These are phyloP conservation scores for Limnodromus scolopaceus DNA, from an alignment of 2,797 vertebrate genomes.

Conservation along the genomic window DNA sequence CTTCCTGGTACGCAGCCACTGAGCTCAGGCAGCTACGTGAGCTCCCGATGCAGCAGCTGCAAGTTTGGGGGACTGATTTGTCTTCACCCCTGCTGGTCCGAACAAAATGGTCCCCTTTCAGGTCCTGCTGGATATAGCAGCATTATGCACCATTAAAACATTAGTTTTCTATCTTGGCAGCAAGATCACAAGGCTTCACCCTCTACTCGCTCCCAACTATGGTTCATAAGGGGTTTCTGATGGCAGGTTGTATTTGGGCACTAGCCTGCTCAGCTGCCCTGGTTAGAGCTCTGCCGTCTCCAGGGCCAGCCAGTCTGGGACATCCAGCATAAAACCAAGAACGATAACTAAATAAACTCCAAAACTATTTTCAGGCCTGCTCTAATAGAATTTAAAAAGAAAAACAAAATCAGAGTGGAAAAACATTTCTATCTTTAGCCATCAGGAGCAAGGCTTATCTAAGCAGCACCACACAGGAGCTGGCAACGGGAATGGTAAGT, in stretches of 20 bases:
- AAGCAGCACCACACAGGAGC: background rate
- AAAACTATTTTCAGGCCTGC: conserved; percentile 21
- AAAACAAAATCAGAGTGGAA: conserved; percentile 6
- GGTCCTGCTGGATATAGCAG: background rate
- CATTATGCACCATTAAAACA: background rate
- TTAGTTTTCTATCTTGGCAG: background rate
- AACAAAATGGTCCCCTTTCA: background rate
- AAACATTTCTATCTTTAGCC: conserved; percentile 56
- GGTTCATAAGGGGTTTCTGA: background rate
- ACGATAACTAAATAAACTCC: background rate
- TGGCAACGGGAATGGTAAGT: background rate
- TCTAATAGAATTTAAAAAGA: background rate
- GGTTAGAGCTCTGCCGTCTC: background rate
- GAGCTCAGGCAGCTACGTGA: background rate
- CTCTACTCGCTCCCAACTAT: background rate
- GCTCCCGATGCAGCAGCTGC: background rate
- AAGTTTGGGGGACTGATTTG: background rate
- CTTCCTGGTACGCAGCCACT: background rate
- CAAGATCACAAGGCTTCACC: background rate
- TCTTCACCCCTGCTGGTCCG: background rate
- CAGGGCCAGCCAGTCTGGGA: background rate
- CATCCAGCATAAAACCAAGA: background rate
- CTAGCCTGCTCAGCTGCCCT: background rate
- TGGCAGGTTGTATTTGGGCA: background rate
- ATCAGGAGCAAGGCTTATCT: background rate